phyloP scores from a whole-genome alignment of 2,888 invertebrate species.

The Bedellia somnulentella region DNA sequence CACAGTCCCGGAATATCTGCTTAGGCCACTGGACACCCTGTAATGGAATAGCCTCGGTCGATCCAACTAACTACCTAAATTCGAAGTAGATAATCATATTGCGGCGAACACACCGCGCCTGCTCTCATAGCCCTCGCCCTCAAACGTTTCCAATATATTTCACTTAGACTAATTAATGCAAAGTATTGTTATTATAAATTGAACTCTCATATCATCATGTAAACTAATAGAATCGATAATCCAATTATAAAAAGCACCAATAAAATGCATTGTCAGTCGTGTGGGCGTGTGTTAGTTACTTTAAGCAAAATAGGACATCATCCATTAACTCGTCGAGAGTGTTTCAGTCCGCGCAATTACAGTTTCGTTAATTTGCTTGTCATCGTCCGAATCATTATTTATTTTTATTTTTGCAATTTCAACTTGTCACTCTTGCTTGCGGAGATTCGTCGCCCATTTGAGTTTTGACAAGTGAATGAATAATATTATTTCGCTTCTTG shows the following conservation, averaged over 20 bases:
- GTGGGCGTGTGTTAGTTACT: no score
- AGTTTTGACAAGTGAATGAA: constrained; percentile 44
- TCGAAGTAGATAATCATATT: no score
- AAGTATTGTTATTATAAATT: constrained; percentile 3
- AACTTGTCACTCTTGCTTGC: constrained; percentile 13
- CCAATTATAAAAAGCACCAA: constrained; percentile 9
- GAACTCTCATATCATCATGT: constrained; percentile 1
- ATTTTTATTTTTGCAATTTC: constrained; percentile 14
- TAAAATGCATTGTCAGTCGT: no score
- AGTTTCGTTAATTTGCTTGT: constrained; percentile 10
- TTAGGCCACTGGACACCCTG: constrained; percentile 53
- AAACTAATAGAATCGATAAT: constrained; percentile 8
- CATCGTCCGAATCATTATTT: constrained; percentile 14
- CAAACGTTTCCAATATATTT: constrained; percentile 4
- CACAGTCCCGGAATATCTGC: constrained; percentile 58
- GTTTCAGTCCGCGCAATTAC: constrained; percentile 3
- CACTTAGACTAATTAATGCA: constrained; percentile 19
- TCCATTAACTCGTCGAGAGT: no score
- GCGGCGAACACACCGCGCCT: no score
- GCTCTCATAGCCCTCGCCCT: no score
- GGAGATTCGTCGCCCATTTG: constrained; percentile 34
- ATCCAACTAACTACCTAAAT: constrained; percentile 35
- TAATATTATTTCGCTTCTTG: constrained; percentile 30
- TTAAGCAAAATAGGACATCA: no score
- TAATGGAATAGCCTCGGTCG: constrained; percentile 47